Conservation (phyloP, 2,888 invertebrate genomes). For the Tryphoninae sp. region DNA sequence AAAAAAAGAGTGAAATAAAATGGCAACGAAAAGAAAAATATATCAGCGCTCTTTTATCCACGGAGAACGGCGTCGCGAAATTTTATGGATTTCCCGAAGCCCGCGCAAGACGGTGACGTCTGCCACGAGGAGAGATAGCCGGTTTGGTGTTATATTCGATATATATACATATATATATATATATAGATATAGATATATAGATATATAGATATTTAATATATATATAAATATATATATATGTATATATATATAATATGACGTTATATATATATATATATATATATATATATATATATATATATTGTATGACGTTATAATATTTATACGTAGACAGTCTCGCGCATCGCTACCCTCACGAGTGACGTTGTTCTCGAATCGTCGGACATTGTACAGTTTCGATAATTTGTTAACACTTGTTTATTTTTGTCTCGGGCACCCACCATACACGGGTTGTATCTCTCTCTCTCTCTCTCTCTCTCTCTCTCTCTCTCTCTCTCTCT, state of each 20-base stretch:
- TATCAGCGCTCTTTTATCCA: neutral
- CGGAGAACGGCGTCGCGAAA: neutral
- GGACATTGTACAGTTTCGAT: slow-evolving; percentile 42
- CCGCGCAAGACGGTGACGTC: neutral
- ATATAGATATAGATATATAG: neutral
- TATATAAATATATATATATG: neutral
- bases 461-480: slow-evolving; percentile 16
- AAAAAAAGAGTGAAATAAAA: neutral
- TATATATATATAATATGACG: neutral
- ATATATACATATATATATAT: neutral
- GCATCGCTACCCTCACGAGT: slow-evolving; percentile 37
- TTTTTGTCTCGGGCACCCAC: neutral
- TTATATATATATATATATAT: neutral
- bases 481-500: slow-evolving; percentile 14
- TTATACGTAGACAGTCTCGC: slow-evolving; percentile 35
- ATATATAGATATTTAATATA: neutral
- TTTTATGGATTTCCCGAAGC: slow-evolving; percentile 28
- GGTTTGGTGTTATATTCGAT: slow-evolving; percentile 17
- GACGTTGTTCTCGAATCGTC: slow-evolving; percentile 20
- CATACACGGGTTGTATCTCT: neutral
- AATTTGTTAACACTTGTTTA: neutral
- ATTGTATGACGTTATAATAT: neutral
- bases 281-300: neutral
- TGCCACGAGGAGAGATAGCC: neutral
- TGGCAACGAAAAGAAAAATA: neutral